Base-by-base conservation (phyloP, 2,797 vertebrate species). In the Megaceryle alcyon region DNA sequence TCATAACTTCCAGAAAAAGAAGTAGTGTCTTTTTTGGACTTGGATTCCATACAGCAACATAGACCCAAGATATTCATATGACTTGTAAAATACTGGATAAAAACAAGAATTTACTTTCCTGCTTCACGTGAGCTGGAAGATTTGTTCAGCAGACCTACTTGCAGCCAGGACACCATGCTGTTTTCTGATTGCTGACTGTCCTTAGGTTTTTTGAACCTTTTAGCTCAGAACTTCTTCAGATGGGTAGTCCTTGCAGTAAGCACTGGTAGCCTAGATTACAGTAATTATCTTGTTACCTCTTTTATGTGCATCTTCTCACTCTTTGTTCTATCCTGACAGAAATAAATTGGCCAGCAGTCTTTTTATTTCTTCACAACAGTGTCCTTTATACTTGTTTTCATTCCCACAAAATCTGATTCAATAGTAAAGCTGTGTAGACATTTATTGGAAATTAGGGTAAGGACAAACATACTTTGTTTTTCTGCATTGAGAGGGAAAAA, bases 231-330 rank as follows among this genome's bases (percentile, higher is more conserved):
- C 39, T 88, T 82, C 72, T 51, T 87, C 68, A 82, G 73, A 73
- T 0, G 2, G 48, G 88, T 79, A 54, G 56, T 60, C 28, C 65
- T 49, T 77, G 63, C 80, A 82, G 77, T 68, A 63, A 92, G 59
- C 65, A 64, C 59, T 63, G 60, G 22, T 35, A 66, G 44, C 77
- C 79, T 75, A 76, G 69, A 78, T 41, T 68, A 31, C 26, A 54
- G 73, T 92, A 86, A 93, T 97, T 96, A 86, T 83, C 86, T 88
- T 39, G 28, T 91, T 92, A 89, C 31, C 26, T 79, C 60, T 89
- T 90, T 90, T 41, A 44, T 65, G 33, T 61, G 35, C 51, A 5
- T 70, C n/a, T 78, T 69, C 53, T 65, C 69, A 69, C 57, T 90
- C 26, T 87, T 82, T 86, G 14, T 76, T 92, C 63, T 39, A 33